Evolutionary conservation across 2,888 invertebrate species (phyloP), one percentile per base, ranked within the genome.

Genomic region (Cantharis rufa): DNA sequence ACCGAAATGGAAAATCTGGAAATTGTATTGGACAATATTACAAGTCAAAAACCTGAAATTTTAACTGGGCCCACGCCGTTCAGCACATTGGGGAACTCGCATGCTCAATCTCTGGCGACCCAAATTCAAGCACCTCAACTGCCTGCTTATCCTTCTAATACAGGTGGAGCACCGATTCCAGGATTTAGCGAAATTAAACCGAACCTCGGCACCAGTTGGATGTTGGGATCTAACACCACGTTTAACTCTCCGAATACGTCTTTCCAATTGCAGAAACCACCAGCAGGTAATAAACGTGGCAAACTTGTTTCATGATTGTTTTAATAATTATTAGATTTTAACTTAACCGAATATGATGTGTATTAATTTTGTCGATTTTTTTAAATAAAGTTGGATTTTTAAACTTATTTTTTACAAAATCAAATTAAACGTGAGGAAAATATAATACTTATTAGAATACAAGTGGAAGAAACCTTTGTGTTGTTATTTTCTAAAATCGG

Each of bases 231-330:
- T 11, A 28, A 21, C 11, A 27, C 74, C 11, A 72, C 81, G 15
- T 82, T 87, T 2, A 82, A 84, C 5, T 82, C 84, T 69, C 81
- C 85, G n/a, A 82, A 84, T 7, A 80, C 82, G n/a, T 83, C 86
- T 82, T 94, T 94, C 88, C 92, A 93, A 83, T 89, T 94, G 63
- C 93, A 94, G 87, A 93, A 93, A 84, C 94, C 94, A 27, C 94
- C 94, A 24, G 85, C 89, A 48, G 91, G 92, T 71, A 91, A 90
- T 77, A 94, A 94, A 86, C 89, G 94, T 79, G 92, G 92, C 77
- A 94, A 94, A 84, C 93, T 77, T 86, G 81, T 81, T 10, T 28
- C 27, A 16, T 7, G 15, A 16, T 28, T 15, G 11, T 70, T 70
- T 15, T 18, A 70, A 24, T 24, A 24, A n/a, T 61, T 70, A 13